phyloP scores from a whole-genome alignment of 53 echinoderm and acorn worm genomes.

The Echinarachnius parma region DNA sequence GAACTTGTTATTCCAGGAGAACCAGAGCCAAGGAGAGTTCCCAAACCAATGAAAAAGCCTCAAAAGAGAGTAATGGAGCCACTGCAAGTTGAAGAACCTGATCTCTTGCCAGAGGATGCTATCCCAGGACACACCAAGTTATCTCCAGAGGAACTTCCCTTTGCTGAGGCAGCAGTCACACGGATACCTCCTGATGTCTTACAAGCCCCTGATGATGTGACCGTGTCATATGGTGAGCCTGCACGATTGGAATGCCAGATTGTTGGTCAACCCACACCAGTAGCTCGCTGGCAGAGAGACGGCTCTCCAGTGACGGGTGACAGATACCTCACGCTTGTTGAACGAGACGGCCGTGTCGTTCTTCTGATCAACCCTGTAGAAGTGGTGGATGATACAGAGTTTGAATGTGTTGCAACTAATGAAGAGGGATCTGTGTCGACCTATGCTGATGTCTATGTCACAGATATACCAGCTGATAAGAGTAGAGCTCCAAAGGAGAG shows the following conservation, averaged over 20 bases:
- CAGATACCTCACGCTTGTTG: conserved; percentile 64
- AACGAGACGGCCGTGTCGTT: conserved; percentile 72
- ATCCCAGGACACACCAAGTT: conserved; percentile 32
- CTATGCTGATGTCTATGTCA: conserved; percentile 76
- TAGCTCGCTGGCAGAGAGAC: conserved; percentile 67
- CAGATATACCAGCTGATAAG: conserved; percentile 51
- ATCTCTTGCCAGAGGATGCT: conserved; percentile 34
- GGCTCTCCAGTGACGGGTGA: conserved; percentile 64
- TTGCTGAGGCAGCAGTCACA: conserved; percentile 26
- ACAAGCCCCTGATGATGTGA: conserved; percentile 60
- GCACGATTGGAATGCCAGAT: conserved; percentile 73
- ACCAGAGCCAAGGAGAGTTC: conserved; percentile 15
- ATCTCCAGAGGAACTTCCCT: conserved; percentile 38
- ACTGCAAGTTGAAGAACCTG: conserved; percentile 19
- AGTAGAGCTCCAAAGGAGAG: conserved; percentile 5
- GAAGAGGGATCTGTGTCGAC: conserved; percentile 81
- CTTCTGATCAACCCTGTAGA: conserved; percentile 76
- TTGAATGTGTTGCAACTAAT: conserved; percentile 86
- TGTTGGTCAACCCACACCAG: conserved; percentile 71
- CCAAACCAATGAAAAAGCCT: conserved; percentile 25
- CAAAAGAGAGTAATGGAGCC: conserved; percentile 33
- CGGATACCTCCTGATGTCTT: conserved; percentile 62
- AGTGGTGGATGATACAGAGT: conserved; percentile 85
- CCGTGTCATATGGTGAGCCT: conserved; percentile 60
- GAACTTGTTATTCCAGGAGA: conserved; percentile 63